Evolutionary conservation across 2,797 vertebrate species (phyloP), one percentile per base, ranked within the genome.

Genomic region (Clarias platycephalus): DNA sequence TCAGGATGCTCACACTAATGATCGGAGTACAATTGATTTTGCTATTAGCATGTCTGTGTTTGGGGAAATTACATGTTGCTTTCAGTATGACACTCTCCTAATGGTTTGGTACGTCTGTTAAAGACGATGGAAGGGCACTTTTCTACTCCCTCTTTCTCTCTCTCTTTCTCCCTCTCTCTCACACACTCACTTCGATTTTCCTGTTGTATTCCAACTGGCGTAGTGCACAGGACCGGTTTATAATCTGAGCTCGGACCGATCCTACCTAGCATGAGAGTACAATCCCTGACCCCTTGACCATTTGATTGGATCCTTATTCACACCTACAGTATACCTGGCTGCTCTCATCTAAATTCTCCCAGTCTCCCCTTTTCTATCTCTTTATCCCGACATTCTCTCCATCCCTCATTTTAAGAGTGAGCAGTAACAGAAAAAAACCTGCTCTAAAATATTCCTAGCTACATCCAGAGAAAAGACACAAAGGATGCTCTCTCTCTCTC

Each of bases 21-120:
- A 72, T 81, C 76, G 64, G 49, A 66, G 68, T 86, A 71, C 76
- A 81, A 86, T 86, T 83, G 85, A 88, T 86, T 88, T 81, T 82
- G 82, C 87, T 81, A 86, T 86, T 86, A 85, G 77, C 71, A 40
- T 26, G 66, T 87, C 72, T 68, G 60, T 64, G 78, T 84, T 66
- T 22, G 62, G 49, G 84, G 82, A 88, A 87, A 87, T 88, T 85
- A 75, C 55, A 83, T 37, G 66, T 71, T 81, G 58, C 74, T 72
- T 79, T 87, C 62, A 80, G 75, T 83, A 60, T 74, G 57, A 88
- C 81, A 84, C 64, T 79, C 78, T 68, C 34, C 80, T 88, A 81
- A 87, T 74, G 66, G 67, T 67, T 34, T 64, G 55, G 74, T 67
- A 70, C 82, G 44, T 49, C 44, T 49, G 44, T 75, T 75, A 63